Evolutionary conservation across 2,888 invertebrate species (phyloP).

Genomic region (Ceratothoa steindachneri): DNA sequence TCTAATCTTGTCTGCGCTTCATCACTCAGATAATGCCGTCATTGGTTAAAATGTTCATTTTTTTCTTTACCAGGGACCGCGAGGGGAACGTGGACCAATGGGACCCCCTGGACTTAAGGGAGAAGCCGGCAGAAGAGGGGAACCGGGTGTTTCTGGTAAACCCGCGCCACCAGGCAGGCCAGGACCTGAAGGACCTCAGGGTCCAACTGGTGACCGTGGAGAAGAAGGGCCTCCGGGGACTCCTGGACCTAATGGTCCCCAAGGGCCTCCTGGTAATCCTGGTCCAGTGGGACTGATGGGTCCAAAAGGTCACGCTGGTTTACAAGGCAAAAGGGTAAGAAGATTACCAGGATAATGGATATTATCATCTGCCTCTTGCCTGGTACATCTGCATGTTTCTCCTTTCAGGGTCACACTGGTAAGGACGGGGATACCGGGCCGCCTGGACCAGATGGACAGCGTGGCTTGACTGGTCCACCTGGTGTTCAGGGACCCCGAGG

Average conservation of each 20-base stretch:
- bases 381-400: neutral
- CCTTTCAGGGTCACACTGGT: constrained; percentile 33
- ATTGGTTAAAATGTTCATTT: too few species aligned
- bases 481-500: constrained; percentile 40
- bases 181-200: constrained; percentile 52
- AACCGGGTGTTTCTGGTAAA: constrained; percentile 51
- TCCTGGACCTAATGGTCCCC: constrained; percentile 38
- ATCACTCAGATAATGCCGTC: too few species aligned
- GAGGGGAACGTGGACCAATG: constrained; percentile 50
- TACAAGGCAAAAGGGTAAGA: constrained; percentile 33
- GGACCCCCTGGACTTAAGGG: constrained; percentile 59
- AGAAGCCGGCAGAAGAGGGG: constrained; percentile 55
- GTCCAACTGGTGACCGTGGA: constrained; percentile 47
- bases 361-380: too few species aligned
- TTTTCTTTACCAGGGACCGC: constrained; percentile 23
- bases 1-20: too few species aligned
- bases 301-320: constrained; percentile 41
- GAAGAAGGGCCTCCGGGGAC: constrained; percentile 48
- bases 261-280: constrained; percentile 42
- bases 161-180: constrained; percentile 49
- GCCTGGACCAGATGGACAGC: constrained; percentile 27
- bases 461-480: constrained; percentile 27
- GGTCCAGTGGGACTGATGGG: constrained; percentile 44
- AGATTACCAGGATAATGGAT: too few species aligned
- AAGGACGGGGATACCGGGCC: constrained; percentile 35